A percentile compares a stretch with the other conserved stretches of the same genome.
Conservation (phyloP, 1,140 invertebrate species). For the Drosophila ficusphila region DNA sequence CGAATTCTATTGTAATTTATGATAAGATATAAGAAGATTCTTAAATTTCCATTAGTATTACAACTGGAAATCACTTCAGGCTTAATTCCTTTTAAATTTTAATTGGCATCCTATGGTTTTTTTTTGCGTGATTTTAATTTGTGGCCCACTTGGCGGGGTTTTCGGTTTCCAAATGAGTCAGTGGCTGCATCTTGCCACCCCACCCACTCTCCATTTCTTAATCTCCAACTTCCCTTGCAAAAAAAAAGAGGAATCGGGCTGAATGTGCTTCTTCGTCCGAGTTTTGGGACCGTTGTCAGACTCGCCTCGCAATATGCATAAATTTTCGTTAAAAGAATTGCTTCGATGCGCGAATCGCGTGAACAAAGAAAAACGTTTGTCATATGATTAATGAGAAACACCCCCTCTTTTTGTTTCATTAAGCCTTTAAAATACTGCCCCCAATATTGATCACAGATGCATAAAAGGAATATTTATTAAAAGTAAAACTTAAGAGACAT, state of each 20-base stretch:
- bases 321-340: slow-evolving; percentile 51
- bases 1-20: neutral
- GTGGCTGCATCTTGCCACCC: slow-evolving; percentile 17
- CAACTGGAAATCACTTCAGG: neutral
- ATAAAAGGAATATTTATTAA: neutral
- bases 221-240: too few species aligned
- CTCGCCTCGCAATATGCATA: slow-evolving; percentile 59
- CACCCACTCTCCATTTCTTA: neutral
- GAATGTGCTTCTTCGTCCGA: slow-evolving; percentile 5
- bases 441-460: neutral
- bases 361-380: slow-evolving; percentile 80
- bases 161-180: slow-evolving; percentile 38
- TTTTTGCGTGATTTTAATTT: slow-evolving; percentile 26
- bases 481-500: neutral
- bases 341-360: slow-evolving; percentile 3
- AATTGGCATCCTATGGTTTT: slow-evolving; percentile 40
- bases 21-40: too few species aligned
- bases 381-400: slow-evolving; percentile 74
- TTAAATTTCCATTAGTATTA: neutral
- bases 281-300: slow-evolving; percentile 58
- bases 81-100: slow-evolving; percentile 17
- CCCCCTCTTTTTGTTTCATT: slow-evolving; percentile 2
- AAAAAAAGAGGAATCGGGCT: neutral
- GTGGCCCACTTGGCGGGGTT: slow-evolving; percentile 33
- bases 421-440: slow-evolving; percentile 16